These are phyloP conservation scores for Drosophila azteca DNA, from an alignment of 1,140 invertebrate species.

Conservation along the genomic window DNA sequence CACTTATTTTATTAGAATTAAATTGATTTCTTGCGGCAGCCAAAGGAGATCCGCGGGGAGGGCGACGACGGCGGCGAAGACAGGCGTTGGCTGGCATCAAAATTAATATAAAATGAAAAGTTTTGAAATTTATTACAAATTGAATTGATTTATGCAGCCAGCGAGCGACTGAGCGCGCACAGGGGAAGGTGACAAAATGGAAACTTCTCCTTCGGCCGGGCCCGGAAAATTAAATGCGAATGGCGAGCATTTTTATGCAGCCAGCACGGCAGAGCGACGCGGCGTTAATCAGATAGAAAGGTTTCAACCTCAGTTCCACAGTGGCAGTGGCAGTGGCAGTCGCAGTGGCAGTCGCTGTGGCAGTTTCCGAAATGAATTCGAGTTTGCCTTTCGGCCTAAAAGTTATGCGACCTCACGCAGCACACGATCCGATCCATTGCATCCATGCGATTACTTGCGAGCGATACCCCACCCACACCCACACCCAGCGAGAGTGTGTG, in stretches of 20 bases:
- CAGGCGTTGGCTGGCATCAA: conserved; percentile 68
- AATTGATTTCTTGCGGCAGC: conserved; percentile 71
- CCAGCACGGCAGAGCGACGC: background rate
- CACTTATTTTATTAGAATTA: conserved; percentile 81
- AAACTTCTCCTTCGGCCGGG: conserved; percentile 51
- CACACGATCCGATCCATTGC: conserved; percentile 14
- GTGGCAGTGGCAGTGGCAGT: background rate
- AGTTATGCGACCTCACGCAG: conserved; percentile 59
- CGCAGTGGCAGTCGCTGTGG: background rate
- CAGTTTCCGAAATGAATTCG: conserved; percentile 5
- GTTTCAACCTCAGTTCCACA: conserved; percentile 23
- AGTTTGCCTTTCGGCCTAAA: conserved; percentile 28
- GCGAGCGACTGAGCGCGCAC: background rate
- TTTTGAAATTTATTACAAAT: conserved; percentile 82
- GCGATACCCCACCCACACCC: background rate
- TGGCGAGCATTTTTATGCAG: conserved; percentile 37
- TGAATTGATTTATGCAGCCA: conserved; percentile 78
- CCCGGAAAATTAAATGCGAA: conserved; percentile 69
- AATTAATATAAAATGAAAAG: conserved; percentile 83
- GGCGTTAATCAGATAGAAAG: conserved; percentile 76
- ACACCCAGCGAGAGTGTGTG: background rate
- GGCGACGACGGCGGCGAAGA: conserved; percentile 31
- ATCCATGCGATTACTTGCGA: background rate
- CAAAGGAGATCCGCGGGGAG: conserved; percentile 11
- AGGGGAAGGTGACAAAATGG: conserved; percentile 74